Evolutionary conservation across 2,888 invertebrate genomes (phyloP), one percentile per base, ranked within the genome.

Genomic region (Mactromeris polynyma): DNA sequence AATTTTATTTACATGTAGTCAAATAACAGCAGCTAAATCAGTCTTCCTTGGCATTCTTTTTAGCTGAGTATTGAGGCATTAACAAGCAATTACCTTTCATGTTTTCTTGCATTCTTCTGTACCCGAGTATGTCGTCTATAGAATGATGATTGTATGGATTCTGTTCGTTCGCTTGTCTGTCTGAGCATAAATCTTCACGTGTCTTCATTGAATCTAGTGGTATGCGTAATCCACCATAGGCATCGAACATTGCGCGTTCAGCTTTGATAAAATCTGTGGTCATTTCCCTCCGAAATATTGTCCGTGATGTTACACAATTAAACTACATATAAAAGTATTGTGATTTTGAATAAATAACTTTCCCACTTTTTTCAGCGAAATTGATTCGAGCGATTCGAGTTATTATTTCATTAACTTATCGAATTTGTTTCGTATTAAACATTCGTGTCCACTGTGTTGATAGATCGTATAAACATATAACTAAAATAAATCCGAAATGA

Each of bases 51-150:
- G 17, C 46, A 17, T 14, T 17, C 11, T 46, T 46, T 17, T 46
- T 46, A 9, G 46, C 46, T 11, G 46, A 46, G 11, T 46, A 46
- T 46, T 3, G 17, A 17, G 46, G 11, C 9, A 9, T 64, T 9
- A 64, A 64, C n/a, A 58, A n/a, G 58, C 58, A 26, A 64, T n/a
- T 87, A 93, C 93, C 93, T 92, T 91, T 92, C 86, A 91, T 90
- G 26, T 88, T 87, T 33, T 92, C 93, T 40, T 92, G 92, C 83
- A 90, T 90, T 42, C 92, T 84, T 33, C 92, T 89, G 83, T 91
- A 94, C 9, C 94, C 94, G n/a, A 95, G 90, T 46, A 95, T 95
- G 46, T 94, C 95, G 77, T 95, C 95, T 73, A 95, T 95, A 78
- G 94, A 93, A 86, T 95, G 95, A 11, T 94, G 94, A 80, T 94